These are phyloP conservation scores for Plagodis pulveraria DNA, from an alignment of 2,888 invertebrate species.

Conservation along the genomic window DNA sequence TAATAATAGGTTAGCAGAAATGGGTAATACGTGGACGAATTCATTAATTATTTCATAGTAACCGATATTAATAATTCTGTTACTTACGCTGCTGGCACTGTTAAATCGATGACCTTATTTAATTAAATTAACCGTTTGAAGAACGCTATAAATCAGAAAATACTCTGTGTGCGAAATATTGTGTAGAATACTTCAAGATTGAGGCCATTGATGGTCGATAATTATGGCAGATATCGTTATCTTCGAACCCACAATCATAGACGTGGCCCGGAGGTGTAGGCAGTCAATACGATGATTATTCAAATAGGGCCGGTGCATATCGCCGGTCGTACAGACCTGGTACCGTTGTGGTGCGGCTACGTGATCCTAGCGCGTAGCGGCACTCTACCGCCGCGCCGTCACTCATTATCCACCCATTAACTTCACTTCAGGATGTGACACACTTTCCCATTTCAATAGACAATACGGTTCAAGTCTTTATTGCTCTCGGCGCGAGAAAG, in stretches of 20 bases:
- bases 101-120: conserved; percentile 13
- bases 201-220: conserved; percentile 25
- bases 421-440: conserved; percentile 70
- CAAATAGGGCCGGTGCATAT: conserved; percentile 67
- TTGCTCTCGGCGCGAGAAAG: conserved; percentile 42
- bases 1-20: conserved; percentile 32
- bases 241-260: conserved; percentile 51
- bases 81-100: conserved; percentile 3
- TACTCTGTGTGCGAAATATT: conserved; percentile 14
- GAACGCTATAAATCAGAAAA: conserved; percentile 19
- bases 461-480: conserved; percentile 46
- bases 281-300: conserved; percentile 67
- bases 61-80: neutral
- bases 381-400: conserved; percentile 48
- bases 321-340: conserved; percentile 36
- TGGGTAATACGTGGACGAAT: conserved; percentile 23
- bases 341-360: conserved; percentile 70
- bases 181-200: conserved; percentile 11
- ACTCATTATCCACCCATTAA: conserved; percentile 70
- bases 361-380: conserved; percentile 73
- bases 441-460: conserved; percentile 57
- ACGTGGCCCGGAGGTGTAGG: conserved; percentile 44
- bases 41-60: neutral
- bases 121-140: conserved; percentile 6
- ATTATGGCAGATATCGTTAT: conserved; percentile 45